Conservation (phyloP, 2,888 invertebrate species). For the Phragmatobia fuliginosa region DNA sequence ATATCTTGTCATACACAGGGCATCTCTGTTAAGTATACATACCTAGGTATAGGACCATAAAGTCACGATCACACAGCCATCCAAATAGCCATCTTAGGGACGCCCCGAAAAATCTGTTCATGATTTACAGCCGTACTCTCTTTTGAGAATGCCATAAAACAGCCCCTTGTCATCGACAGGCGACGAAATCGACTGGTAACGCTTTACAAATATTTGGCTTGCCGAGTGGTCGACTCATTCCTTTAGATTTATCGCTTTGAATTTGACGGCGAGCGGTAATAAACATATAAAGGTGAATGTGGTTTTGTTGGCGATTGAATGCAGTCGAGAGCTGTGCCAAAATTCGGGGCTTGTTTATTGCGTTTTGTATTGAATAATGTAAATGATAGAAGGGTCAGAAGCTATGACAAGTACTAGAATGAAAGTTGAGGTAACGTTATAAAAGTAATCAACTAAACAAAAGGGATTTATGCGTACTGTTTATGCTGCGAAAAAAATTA, state of each 20-base stretch:
- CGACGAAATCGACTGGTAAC: conserved; percentile 71
- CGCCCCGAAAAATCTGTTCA: conserved; percentile 69
- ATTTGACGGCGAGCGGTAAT: conserved; percentile 44
- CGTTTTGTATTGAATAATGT: neutral
- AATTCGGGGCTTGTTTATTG: conserved; percentile 8
- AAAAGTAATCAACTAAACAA: neutral
- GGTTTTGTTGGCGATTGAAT: conserved; percentile 23
- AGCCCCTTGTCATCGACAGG: conserved; percentile 78
- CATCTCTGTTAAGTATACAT: conserved; percentile 25
- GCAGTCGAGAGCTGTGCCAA: conserved; percentile 10
- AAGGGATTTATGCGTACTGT: neutral
- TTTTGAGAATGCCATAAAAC: conserved; percentile 78
- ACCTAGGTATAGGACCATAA: conserved; percentile 41
- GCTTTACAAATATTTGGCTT: conserved; percentile 74
- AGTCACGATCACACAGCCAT: conserved; percentile 35
- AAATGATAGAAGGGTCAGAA: neutral
- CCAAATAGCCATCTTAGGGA: conserved; percentile 53
- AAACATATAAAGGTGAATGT: conserved; percentile 33
- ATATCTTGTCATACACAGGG: conserved; percentile 7
- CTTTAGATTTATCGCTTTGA: conserved; percentile 51
- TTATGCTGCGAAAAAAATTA: too few species aligned
- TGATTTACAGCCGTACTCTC: conserved; percentile 74
- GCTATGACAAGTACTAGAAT: neutral
- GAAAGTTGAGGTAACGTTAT: neutral
- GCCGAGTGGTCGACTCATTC: conserved; percentile 45